Conservation (phyloP, 2,797 vertebrate genomes). For the Epinephelus awoara region DNA sequence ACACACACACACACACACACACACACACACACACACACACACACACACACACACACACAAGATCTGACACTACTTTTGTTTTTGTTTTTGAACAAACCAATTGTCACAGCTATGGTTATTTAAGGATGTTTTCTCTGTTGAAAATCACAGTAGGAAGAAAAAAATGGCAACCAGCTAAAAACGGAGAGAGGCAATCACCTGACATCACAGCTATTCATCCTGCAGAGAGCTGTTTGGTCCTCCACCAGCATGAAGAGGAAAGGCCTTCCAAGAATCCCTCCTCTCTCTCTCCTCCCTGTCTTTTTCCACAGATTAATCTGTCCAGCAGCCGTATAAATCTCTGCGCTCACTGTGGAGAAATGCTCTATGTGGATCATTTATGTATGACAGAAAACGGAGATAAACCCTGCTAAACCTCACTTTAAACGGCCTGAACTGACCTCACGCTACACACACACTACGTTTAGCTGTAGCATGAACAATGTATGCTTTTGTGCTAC, state of each 20-base stretch:
- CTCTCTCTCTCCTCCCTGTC: slow-evolving; percentile 51
- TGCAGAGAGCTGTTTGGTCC: slow-evolving; percentile 56
- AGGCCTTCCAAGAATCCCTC: slow-evolving; percentile 74
- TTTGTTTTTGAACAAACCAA: slow-evolving; percentile 46
- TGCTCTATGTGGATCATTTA: slow-evolving; percentile 67
- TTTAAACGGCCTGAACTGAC: slow-evolving; percentile 33
- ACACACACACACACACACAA: neutral
- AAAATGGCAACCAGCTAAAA: slow-evolving; percentile 48
- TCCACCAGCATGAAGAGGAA: slow-evolving; percentile 60
- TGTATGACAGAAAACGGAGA: slow-evolving; percentile 59
- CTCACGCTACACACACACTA: slow-evolving; percentile 12
- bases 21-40: neutral
- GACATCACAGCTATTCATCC: slow-evolving; percentile 69
- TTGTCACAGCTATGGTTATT: slow-evolving; percentile 62
- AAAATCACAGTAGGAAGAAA: slow-evolving; percentile 46
- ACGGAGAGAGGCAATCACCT: slow-evolving; percentile 60
- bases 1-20: neutral
- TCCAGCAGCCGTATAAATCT: slow-evolving; percentile 74
- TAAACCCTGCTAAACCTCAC: slow-evolving; percentile 61
- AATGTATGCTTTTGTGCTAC: slow-evolving; percentile 21
- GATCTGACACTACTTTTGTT: slow-evolving; percentile 37
- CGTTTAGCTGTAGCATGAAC: slow-evolving; percentile 2
- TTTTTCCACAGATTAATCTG: slow-evolving; percentile 75
- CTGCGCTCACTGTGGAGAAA: slow-evolving; percentile 63
- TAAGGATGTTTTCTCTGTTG: slow-evolving; percentile 49